Percentiles rank a stretch among this genome's conserved stretches.
Evolutionary conservation across 2,113 vertebrate genomes (phyloP).

Genomic region (Charadrius vociferus): DNA sequence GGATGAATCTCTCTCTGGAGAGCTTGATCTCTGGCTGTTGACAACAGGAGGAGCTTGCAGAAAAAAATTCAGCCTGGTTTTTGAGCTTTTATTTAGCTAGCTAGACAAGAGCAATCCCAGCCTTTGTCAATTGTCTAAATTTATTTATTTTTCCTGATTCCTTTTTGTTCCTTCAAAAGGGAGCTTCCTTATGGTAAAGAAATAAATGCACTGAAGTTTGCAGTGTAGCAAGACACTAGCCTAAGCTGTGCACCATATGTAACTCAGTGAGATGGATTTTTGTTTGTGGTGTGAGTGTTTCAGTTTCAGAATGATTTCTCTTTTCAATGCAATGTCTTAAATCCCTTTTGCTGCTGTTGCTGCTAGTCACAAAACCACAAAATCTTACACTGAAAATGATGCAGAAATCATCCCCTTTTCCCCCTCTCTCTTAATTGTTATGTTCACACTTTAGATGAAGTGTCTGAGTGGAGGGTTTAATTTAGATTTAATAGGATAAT

Average conservation of each 20-base stretch:
- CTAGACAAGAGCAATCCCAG: neutral
- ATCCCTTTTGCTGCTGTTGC: neutral
- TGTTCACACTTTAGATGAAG: conserved; percentile 69
- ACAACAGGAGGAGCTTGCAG: conserved; percentile 40
- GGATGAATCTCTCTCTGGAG: conserved; percentile 48
- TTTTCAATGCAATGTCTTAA: neutral
- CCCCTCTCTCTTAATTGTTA: conserved; percentile 64
- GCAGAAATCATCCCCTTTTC: conserved; percentile 30
- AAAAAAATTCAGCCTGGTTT: neutral
- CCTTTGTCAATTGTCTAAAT: neutral
- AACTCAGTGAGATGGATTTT: neutral
- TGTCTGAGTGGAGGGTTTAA: conserved; percentile 70
- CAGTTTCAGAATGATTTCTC: neutral
- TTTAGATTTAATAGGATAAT: conserved; percentile 81
- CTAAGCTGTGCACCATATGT: neutral
- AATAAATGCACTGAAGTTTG: neutral
- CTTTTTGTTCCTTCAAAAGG: neutral
- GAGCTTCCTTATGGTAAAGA: conserved; percentile 29
- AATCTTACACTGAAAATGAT: conserved; percentile 7
- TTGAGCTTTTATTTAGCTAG: neutral
- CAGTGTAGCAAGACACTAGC: neutral
- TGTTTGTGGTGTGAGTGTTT: neutral
- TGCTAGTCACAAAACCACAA: neutral
- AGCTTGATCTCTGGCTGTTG: conserved; percentile 26
- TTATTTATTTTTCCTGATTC: neutral